Evolutionary conservation across 2,797 vertebrate genomes (phyloP).

Genomic region (Urosaurus nigricauda): DNA sequence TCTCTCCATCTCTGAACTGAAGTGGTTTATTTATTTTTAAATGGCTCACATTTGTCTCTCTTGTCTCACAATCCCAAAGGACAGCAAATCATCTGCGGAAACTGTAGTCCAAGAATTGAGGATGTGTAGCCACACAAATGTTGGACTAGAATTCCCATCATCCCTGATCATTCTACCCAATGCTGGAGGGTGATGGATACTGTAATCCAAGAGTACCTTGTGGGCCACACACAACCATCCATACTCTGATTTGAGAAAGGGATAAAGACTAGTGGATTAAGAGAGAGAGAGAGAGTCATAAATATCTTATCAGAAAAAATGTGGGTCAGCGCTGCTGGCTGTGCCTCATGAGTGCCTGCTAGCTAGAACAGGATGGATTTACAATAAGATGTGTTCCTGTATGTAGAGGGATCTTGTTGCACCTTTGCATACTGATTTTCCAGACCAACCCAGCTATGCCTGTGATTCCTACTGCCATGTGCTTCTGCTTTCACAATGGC

Average conservation of each 20-base stretch:
- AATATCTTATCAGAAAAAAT: constrained; percentile 48
- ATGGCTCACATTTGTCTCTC: constrained; percentile 18
- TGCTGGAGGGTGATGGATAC: not conserved
- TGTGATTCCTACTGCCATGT: too few species aligned
- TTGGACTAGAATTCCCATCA: not conserved
- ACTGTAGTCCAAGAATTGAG: not conserved
- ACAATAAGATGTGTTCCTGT: not conserved
- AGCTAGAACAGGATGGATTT: constrained; percentile 10
- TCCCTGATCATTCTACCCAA: not conserved
- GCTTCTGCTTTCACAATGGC: not conserved
- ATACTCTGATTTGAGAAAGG: not conserved
- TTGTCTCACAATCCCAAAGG: constrained; percentile 44
- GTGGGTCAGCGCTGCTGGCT: constrained; percentile 45
- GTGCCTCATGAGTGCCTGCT: not conserved
- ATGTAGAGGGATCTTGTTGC: too few species aligned
- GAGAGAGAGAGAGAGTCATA: constrained; percentile 34
- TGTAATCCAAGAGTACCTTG: not conserved
- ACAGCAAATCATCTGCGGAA: not conserved
- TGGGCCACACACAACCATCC: not conserved
- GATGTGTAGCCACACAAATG: not conserved
- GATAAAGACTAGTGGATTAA: not conserved
- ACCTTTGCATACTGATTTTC: too few species aligned
- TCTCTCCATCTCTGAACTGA: fast-evolving
- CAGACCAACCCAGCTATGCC: too few species aligned
- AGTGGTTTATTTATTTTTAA: not conserved